Conservation (phyloP, 1,140 invertebrate genomes). For the Drosophila arizonae region DNA sequence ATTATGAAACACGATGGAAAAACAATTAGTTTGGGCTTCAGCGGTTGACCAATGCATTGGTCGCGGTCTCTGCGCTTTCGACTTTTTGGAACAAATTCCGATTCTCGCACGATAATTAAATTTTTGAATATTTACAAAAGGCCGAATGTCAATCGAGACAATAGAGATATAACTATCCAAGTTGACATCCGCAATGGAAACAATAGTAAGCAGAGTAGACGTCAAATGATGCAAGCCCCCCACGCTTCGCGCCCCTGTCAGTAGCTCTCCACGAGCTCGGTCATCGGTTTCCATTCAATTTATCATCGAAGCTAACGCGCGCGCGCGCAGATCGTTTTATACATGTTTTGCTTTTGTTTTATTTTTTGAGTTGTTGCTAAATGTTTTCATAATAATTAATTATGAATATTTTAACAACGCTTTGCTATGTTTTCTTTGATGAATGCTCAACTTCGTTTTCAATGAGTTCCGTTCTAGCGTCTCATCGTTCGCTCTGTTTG, state of each 20-base stretch:
- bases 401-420: conserved; percentile 78
- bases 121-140: conserved; percentile 25
- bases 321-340: conserved; percentile 40
- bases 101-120: conserved; percentile 37
- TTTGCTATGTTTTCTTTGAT: conserved; percentile 54
- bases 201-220: conserved; percentile 46
- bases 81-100: conserved; percentile 26
- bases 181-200: conserved; percentile 73
- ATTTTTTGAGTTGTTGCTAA: conserved; percentile 50
- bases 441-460: conserved; percentile 60
- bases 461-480: conserved; percentile 68
- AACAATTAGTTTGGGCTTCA: conserved; percentile 74
- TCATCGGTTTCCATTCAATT: conserved; percentile 39
- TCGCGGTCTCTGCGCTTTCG: conserved; percentile 11
- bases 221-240: conserved; percentile 16
- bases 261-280: background rate
- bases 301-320: conserved; percentile 62
- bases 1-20: conserved; percentile 62
- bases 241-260: background rate
- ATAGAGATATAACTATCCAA: conserved; percentile 58
- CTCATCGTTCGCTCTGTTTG: conserved; percentile 19
- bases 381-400: conserved; percentile 73
- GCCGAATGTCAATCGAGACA: conserved; percentile 29
- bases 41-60: conserved; percentile 46
- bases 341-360: conserved; percentile 18